Base-by-base conservation (phyloP, 2,888 invertebrate genomes). In the Fragum sueziense region DNA sequence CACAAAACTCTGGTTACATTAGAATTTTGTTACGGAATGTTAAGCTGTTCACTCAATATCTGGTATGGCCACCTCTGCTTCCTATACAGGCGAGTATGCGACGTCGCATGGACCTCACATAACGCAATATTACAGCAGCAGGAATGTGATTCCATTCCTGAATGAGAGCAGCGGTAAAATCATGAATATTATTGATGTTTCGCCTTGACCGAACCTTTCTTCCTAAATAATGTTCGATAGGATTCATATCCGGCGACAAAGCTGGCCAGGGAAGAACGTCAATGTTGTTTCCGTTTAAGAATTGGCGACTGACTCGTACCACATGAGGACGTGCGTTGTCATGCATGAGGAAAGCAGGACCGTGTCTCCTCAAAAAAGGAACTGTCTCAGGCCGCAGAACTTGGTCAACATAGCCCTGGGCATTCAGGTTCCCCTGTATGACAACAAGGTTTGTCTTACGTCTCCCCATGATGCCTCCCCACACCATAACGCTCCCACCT, bases 141-240 rank as follows among this genome's bases (percentile, higher is more conserved):
- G n/a, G n/a, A n/a, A n/a, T 70, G 54, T 52, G 52, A 70, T 70
- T 25, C 70, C 70, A 70, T 70, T 70, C 70, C 31, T 52, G 54
- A 54, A 54, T 27, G 4, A 70, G 54, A n/a, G 70, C 70, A 27
- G 27, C 54, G 2, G 29, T 33, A 25, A n/a, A n/a, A n/a, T n/a
- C n/a, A n/a, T n/a, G n/a, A n/a, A n/a, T n/a, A n/a, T n/a, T n/a
- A n/a, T n/a, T n/a, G n/a, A n/a, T n/a, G n/a, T n/a, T n/a, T n/a
- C n/a, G n/a, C n/a, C n/a, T n/a, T n/a, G n/a, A n/a, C 47, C 67
- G 71, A 22, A 67, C 65, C 17, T 34, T 33, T 59, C 59, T 57
- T n/a, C 20, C 65, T 11, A 76, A 47, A 33, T 62, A 17, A 41
- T 68, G 71, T 29, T 76, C 72, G n/a, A 72, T 62, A 14, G 68